Evolutionary conservation across 2,888 invertebrate genomes (phyloP).

Genomic region (Portevinia maculata): DNA sequence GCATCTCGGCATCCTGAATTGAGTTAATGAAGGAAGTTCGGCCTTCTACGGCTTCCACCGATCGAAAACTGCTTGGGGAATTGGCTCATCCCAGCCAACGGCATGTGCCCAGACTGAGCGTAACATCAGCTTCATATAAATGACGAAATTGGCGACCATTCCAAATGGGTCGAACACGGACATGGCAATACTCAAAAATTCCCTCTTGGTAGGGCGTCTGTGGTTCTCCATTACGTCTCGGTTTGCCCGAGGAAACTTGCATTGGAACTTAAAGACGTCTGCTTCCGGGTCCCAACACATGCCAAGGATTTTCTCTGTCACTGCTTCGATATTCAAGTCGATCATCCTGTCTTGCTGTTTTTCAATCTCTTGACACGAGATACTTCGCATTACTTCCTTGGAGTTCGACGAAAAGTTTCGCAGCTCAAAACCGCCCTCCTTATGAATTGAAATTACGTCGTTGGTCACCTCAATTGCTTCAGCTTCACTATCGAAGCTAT

Average conservation of each 20-base stretch:
- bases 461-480: constrained; percentile 63
- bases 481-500: constrained; percentile 15
- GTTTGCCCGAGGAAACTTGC: constrained; percentile 48
- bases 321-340: constrained; percentile 23
- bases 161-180: too few relatives aligned
- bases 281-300: constrained; percentile 54
- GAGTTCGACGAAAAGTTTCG: constrained; percentile 32
- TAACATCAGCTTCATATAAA: too few relatives aligned
- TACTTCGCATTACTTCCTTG: constrained; percentile 15
- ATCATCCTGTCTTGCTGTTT: constrained; percentile 1
- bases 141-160: too few relatives aligned
- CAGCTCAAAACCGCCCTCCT: too few relatives aligned
- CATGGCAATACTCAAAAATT: constrained; percentile 63
- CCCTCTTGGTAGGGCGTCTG: constrained; percentile 62
- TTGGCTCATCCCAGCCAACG: too few relatives aligned
- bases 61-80: too few relatives aligned
- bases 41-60: too few relatives aligned
- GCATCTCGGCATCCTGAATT: too few relatives aligned
- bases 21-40: too few relatives aligned
- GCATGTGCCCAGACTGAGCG: too few relatives aligned
- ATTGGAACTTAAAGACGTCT: constrained; percentile 51
- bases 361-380: constrained; percentile 4
- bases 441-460: too few relatives aligned
- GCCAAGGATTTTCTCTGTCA: constrained; percentile 57
- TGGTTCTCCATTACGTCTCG: constrained; percentile 30